Evolutionary conservation across 2,797 vertebrate species (phyloP), one percentile per base, ranked within the genome.

Genomic region (Neosalanx taihuensis): DNA sequence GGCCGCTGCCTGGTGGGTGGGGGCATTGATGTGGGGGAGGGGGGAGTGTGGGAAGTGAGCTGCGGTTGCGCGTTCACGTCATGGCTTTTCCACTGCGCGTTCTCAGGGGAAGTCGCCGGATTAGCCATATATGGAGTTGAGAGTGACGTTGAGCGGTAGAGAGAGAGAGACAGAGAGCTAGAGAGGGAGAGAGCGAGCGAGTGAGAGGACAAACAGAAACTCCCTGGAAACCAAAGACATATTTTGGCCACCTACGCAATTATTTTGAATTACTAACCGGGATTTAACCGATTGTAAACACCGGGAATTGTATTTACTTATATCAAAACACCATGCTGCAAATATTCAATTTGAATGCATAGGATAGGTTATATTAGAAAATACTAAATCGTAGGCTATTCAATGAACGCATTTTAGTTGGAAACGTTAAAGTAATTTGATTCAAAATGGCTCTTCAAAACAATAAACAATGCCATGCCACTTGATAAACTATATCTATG

Each of bases 81-180:
- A 90, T 41, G 80, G 86, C 85, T 81, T 91, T 93, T 93, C 90
- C 91, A 86, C 82, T 77, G 82, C 81, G 78, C 87, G 79, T 73
- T 66, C 88, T 79, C 76, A 66, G 6, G 70, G 84, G 79, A 72
- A 31, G 76, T 81, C 49, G 86, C 83, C 90, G 92, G 92, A 92
- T 77, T 26, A 23, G 56, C 90, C 91, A 88, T 87, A 91, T 93
- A 89, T 87, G 91, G 90, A 64, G 17, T 26, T 26, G 58, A 59
- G 56, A 15, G 63, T 88, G 89, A 88, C 86, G 85, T 82, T 53
- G 9, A 64, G 31, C 6, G 62, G 10, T 6, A 57, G 53, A 29
- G 63, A 56, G 67, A 64, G 63, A 31, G 64, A n/a, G 59, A 35
- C 17, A 10, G 64, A 49, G 35, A 10, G 12, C 46, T 29, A n/a